These are phyloP conservation scores for Epizoanthus rinbou DNA, from an alignment of 92 coral and sea anemone species.

Conservation along the genomic window DNA sequence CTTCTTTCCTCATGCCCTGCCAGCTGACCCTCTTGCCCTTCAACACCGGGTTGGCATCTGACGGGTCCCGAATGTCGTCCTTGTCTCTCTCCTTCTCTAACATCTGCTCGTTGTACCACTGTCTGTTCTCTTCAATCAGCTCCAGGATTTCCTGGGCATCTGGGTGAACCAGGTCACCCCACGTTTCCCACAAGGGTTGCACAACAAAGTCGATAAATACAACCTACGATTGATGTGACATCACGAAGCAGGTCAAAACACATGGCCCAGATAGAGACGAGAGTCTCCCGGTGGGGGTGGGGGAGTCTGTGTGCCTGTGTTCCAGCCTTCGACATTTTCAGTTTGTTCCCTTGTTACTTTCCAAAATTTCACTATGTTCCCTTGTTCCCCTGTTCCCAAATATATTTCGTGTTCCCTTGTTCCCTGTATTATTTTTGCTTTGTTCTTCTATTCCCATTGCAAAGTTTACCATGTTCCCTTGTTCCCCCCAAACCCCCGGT, in stretches of 20 bases:
- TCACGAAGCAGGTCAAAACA: not conserved
- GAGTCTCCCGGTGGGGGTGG: no score
- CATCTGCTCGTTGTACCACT: slow-evolving; percentile 96
- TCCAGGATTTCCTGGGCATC: slow-evolving; percentile 94
- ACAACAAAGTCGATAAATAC: slow-evolving; percentile 98
- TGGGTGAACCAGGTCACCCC: slow-evolving; percentile 95
- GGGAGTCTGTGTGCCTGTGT: no score
- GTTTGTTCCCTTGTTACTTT: no score
- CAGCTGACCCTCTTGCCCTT: slow-evolving; percentile 94
- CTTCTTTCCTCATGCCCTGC: slow-evolving; percentile 95
- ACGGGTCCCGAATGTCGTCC: slow-evolving; percentile 49
- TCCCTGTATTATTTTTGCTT: no score
- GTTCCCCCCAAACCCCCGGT: no score
- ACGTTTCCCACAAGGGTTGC: slow-evolving; percentile 99
- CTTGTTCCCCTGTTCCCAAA: no score
- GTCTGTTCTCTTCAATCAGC: slow-evolving; percentile 89
- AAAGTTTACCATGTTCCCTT: no score
- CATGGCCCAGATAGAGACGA: no score
- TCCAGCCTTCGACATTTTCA: no score
- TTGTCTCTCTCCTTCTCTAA: slow-evolving; percentile 86
- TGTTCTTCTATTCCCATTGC: no score
- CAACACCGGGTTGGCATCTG: slow-evolving; percentile 70
- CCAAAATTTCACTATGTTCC: no score
- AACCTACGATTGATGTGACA: slow-evolving; percentile 59
- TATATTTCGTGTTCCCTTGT: no score